A percentile compares a stretch with the other conserved stretches of the same genome.
Evolutionary conservation across 92 coral and sea anemone genomes (phyloP).

Genomic region (Plumapathes pennacea): DNA sequence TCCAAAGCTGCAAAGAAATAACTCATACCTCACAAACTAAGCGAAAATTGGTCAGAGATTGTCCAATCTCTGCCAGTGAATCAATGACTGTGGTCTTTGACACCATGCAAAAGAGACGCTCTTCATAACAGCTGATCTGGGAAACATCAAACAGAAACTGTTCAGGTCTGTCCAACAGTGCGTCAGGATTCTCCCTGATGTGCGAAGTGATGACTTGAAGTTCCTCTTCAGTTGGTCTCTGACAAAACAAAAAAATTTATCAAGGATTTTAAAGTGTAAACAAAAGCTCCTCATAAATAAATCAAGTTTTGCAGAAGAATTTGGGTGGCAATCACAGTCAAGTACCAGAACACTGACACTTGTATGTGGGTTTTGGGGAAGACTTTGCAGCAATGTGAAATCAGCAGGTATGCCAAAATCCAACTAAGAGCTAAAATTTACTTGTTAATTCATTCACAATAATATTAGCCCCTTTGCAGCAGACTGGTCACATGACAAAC

Average conservation of each 20-base stretch:
- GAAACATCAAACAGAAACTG: slow-evolving; percentile 75
- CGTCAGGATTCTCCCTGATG: slow-evolving; percentile 63
- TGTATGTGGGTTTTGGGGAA: too few species aligned
- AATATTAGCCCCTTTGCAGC: too few species aligned
- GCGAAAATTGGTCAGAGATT: slow-evolving; percentile 75
- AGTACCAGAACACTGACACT: too few species aligned
- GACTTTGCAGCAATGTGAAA: too few species aligned
- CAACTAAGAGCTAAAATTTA: too few species aligned
- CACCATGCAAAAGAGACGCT: slow-evolving; percentile 76
- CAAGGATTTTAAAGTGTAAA: too few species aligned
- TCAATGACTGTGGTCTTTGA: slow-evolving; percentile 68
- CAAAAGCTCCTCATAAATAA: too few species aligned
- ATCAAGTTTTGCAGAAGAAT: too few species aligned
- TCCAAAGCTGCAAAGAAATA: neutral
- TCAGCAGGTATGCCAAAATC: too few species aligned
- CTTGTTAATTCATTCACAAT: too few species aligned
- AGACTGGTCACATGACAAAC: too few species aligned
- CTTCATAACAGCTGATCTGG: slow-evolving; percentile 78
- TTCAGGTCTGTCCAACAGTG: slow-evolving; percentile 81
- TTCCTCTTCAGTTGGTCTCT: slow-evolving; percentile 85
- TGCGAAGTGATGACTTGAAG: slow-evolving; percentile 45
- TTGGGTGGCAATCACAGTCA: too few species aligned
- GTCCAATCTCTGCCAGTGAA: slow-evolving; percentile 71
- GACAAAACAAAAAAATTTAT: neutral
- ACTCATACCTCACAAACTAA: slow-evolving; percentile 74